These are phyloP conservation scores for Stigmatopora argus DNA, from an alignment of 2,113 vertebrate species.

Conservation along the genomic window DNA sequence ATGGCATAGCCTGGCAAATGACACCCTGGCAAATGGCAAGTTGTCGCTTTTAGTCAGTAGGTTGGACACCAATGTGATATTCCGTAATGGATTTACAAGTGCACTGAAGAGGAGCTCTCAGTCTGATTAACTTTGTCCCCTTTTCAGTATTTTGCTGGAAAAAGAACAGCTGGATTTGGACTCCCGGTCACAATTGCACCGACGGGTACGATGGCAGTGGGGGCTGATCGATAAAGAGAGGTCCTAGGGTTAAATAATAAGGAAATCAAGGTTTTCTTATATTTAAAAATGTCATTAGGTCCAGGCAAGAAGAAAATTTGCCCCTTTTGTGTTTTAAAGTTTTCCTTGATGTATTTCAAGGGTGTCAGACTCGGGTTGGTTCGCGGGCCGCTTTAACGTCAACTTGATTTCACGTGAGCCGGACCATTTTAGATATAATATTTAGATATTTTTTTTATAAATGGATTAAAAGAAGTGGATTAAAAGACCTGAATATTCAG, in stretches of 20 bases:
- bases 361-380: no score
- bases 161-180: not conserved
- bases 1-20: constrained; percentile 5
- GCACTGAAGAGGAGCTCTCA: not conserved
- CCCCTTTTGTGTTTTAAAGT: not conserved
- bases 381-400: no score
- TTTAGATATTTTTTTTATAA: no score
- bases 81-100: constrained; percentile 2
- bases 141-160: not conserved
- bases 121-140: not conserved
- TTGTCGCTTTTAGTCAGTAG: constrained; percentile 6
- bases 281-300: not conserved
- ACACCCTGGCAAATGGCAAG: constrained; percentile 3
- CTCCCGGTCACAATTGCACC: not conserved
- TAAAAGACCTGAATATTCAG: no score
- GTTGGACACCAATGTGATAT: constrained; percentile 5
- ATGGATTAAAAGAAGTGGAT: no score
- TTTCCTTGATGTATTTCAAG: no score
- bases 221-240: not conserved
- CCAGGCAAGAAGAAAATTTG: not conserved
- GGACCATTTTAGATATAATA: no score
- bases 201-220: not conserved
- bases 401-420: no score
- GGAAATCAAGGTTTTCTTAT: no score
- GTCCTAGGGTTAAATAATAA: not conserved